Percentiles rank a stretch among this genome's conserved stretches.
Evolutionary conservation across 2,888 invertebrate species (phyloP).

Genomic region (Rhamnusium bicolor): DNA sequence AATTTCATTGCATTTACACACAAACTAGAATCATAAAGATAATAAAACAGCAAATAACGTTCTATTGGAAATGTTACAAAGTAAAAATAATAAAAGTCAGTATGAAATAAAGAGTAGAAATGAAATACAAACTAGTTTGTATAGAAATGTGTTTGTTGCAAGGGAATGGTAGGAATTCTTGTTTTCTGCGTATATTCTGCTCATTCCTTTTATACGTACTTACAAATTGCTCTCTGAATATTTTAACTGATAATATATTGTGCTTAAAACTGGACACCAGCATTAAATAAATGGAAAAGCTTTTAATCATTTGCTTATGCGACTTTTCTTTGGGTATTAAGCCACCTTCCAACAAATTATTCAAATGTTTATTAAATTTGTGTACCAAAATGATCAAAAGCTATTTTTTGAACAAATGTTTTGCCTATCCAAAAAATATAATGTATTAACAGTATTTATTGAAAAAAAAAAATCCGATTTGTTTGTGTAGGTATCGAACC

Average conservation of each 20-base stretch:
- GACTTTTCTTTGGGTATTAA: no score
- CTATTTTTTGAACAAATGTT: no score
- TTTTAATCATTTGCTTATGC: no score
- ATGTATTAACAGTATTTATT: no score
- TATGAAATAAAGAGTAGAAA: constrained; percentile 14
- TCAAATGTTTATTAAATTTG: no score
- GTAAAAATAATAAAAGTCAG: neutral
- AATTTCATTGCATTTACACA: neutral
- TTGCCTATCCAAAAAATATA: no score
- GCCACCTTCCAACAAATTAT: no score
- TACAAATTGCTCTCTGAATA: neutral
- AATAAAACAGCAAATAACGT: neutral
- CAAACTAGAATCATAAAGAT: constrained; percentile 4
- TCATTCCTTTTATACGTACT: constrained; percentile 3
- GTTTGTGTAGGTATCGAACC: no score
- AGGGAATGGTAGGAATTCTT: constrained; percentile 17
- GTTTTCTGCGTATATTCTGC: constrained; percentile 6
- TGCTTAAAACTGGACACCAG: neutral
- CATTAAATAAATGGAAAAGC: neutral
- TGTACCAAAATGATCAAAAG: no score
- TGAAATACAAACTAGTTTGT: constrained; percentile 25
- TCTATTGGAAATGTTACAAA: neutral
- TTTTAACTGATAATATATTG: neutral
- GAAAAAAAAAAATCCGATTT: no score
- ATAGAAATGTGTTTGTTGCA: constrained; percentile 10